A percentile compares a stretch with the other conserved stretches of the same genome.
Conservation (phyloP, 2,888 invertebrate species). For the Drosophila pegasa region DNA sequence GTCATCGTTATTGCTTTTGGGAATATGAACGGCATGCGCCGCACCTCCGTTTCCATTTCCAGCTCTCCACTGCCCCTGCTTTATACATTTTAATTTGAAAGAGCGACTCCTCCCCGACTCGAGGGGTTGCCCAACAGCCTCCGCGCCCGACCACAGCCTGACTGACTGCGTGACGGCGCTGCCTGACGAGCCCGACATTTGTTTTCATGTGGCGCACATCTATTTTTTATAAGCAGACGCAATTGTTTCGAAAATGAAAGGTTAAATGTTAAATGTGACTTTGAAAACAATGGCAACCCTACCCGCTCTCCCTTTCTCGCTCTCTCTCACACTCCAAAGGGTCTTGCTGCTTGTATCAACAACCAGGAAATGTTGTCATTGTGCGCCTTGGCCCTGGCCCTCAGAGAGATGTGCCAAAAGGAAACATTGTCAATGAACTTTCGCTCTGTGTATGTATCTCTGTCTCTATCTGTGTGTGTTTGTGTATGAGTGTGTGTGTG, state of each 20-base stretch:
- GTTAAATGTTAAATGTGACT: slow-evolving; percentile 81
- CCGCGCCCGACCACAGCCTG: slow-evolving; percentile 20
- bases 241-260: slow-evolving; percentile 81
- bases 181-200: slow-evolving; percentile 36
- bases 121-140: slow-evolving; percentile 32
- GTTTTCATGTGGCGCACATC: slow-evolving; percentile 66
- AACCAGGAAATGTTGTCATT: slow-evolving; percentile 72
- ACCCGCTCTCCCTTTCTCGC: neutral
- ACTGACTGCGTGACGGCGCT: slow-evolving; percentile 27
- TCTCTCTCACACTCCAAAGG: neutral
- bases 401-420: slow-evolving; percentile 60
- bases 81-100: slow-evolving; percentile 77
- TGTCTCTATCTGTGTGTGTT: neutral
- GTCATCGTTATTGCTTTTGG: slow-evolving; percentile 79
- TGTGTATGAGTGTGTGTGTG: slow-evolving; percentile 4
- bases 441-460: slow-evolving; percentile 16
- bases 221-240: slow-evolving; percentile 80
- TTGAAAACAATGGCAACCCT: slow-evolving; percentile 66
- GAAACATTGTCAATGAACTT: slow-evolving; percentile 74
- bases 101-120: slow-evolving; percentile 35
- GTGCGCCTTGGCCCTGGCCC: slow-evolving; percentile 39
- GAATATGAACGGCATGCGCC: slow-evolving; percentile 70
- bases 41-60: slow-evolving; percentile 12
- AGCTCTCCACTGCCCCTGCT: slow-evolving; percentile 34
- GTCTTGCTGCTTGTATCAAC: slow-evolving; percentile 33